Base-by-base conservation (phyloP, 2,888 invertebrate species). In the Lithophane ornitopus region DNA sequence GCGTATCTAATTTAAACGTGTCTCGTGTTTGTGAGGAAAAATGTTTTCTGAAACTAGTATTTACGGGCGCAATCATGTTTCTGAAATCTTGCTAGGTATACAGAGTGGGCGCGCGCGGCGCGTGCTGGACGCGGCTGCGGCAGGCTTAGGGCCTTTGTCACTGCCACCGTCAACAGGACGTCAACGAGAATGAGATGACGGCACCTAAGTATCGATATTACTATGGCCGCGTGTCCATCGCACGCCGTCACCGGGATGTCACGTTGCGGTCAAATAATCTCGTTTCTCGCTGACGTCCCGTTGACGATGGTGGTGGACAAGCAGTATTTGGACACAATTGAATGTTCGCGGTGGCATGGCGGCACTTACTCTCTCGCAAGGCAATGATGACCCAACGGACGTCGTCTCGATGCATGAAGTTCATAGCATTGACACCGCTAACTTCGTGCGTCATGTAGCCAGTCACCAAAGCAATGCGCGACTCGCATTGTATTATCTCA, bases 361-460 rank as follows among this genome's bases (percentile, higher is more conserved):
- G 59, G 78, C 67, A 93, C 96, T 94, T 89, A 96, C 96, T 99
- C 94, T 98, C 98, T 87, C 98, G 97, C 71, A 99, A 97, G 0
- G 98, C 98, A 73, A 98, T 97, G 94, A 98, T 97, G 14, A 98
- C 98, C 98, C 98, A 98, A 87, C 98, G 97, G 19, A 98, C 98
- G 93, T 99, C 99, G 85, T 99, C 98, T 80, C 97, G 97, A 93
- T 98, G 98, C 98, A 99, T 99, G 91, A 98, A 99, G 88, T 97
- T 97, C 94, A 99, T 99, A 0, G 99, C 99, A 84, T 98, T 98
- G 80, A 97, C 94, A 16, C 99, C 99, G n/a, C 97, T 97, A 9
- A 99, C 98, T 94, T 99, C 99, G 80, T 98, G 97, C 0, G 98
- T 97, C 97, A 99, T 97, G 92, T 98, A 98, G 2, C 99, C 99